Evolutionary conservation across 1,140 invertebrate genomes (phyloP).

Genomic region (Heliconius congener): DNA sequence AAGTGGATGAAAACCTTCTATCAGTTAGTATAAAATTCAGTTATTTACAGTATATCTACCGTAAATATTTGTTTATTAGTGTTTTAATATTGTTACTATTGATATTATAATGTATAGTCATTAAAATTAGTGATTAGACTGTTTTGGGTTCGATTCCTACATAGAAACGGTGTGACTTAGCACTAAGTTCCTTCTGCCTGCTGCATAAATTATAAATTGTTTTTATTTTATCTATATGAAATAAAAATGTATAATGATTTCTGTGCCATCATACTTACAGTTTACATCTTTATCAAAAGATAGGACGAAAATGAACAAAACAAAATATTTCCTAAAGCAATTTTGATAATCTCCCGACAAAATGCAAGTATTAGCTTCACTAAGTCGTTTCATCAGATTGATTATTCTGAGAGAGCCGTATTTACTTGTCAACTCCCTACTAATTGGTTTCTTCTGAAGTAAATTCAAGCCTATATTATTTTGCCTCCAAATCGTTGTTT

Average conservation of each 20-base stretch:
- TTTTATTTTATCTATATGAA: no score
- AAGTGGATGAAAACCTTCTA: background rate
- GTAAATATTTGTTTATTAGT: background rate
- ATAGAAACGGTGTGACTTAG: no score
- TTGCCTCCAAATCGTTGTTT: background rate
- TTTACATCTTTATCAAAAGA: background rate
- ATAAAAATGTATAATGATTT: no score
- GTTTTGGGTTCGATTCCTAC: no score
- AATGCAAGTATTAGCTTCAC: background rate
- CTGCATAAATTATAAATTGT: no score
- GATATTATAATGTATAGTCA: no score
- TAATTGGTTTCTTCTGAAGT: slow-evolving; percentile 1
- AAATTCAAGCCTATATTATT: background rate
- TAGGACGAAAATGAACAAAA: background rate
- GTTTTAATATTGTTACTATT: background rate
- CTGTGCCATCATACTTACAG: background rate
- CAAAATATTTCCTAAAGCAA: background rate
- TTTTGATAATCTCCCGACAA: background rate
- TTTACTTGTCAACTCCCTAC: background rate
- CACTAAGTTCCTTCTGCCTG: no score
- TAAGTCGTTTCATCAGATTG: slow-evolving; percentile 1
- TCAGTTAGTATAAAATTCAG: background rate
- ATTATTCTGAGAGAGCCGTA: background rate
- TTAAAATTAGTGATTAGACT: no score
- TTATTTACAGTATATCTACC: background rate